Percentiles rank a stretch among this genome's conserved stretches.
These are phyloP conservation scores for Axinella damicornis DNA, from an alignment of 37 sponge, comb jelly and placozoan species.

Conservation along the genomic window DNA sequence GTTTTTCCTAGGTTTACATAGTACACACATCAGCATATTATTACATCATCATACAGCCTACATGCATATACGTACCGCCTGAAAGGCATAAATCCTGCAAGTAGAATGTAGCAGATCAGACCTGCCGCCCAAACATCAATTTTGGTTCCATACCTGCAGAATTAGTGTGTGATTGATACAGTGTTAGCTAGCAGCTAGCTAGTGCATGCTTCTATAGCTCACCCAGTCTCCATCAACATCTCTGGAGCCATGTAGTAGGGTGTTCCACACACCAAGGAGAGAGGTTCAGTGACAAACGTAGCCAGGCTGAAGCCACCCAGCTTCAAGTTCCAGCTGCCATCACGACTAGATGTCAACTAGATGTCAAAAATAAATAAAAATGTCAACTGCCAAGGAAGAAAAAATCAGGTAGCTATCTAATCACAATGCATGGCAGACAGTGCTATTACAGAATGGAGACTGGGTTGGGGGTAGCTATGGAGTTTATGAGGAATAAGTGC, in stretches of 20 bases:
- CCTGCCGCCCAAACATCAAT: constrained; percentile 91
- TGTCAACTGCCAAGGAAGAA: neutral
- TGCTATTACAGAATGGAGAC: too few relatives aligned
- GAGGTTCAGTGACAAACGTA: constrained; percentile 67
- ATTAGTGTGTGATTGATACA: too few relatives aligned
- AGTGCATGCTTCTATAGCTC: constrained; percentile 20
- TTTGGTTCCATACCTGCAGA: constrained; percentile 78
- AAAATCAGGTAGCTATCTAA: too few relatives aligned
- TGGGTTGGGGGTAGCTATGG: too few relatives aligned
- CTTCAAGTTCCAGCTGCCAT: constrained; percentile 65
- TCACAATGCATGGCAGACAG: too few relatives aligned
- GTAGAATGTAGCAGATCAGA: constrained; percentile 81
- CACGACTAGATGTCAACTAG: constrained; percentile 1
- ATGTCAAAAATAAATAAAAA: neutral
- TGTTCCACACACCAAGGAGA: constrained; percentile 76
- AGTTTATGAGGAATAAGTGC: too few relatives aligned
- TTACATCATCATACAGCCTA: neutral
- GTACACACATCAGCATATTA: constrained; percentile 25
- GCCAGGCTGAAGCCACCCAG: constrained; percentile 83
- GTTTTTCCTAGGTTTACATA: constrained; percentile 8
- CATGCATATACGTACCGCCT: constrained; percentile 16
- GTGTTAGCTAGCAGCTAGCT: too few relatives aligned
- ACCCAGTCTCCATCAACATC: constrained; percentile 83
- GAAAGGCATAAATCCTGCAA: constrained; percentile 87
- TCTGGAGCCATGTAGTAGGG: constrained; percentile 84